Conservation (phyloP, 1,140 invertebrate species). For the Belonocnema kinseyi region DNA sequence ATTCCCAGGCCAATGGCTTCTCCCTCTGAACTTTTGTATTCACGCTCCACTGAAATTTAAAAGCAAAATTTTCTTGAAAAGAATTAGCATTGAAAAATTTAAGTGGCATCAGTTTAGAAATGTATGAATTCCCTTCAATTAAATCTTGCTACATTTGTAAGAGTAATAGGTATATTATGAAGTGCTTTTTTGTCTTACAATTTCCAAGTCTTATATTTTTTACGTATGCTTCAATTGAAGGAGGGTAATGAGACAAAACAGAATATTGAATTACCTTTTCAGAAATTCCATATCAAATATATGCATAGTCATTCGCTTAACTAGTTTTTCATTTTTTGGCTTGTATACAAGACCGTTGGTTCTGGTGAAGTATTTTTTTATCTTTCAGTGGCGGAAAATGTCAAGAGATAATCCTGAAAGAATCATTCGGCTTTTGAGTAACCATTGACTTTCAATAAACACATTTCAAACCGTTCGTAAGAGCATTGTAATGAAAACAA, state of each 20-base stretch:
- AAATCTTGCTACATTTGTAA: neutral
- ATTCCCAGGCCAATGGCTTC: neutral
- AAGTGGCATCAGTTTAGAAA: constrained; percentile 15
- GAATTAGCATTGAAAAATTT: constrained; percentile 29
- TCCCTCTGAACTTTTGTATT: constrained; percentile 16
- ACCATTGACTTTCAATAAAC: neutral
- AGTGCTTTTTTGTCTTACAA: too few relatives aligned
- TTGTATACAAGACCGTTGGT: neutral
- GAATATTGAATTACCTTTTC: neutral
- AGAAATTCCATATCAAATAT: neutral
- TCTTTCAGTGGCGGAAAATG: neutral
- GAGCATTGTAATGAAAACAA: neutral
- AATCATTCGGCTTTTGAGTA: neutral
- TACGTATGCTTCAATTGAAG: too few relatives aligned
- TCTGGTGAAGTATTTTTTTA: neutral
- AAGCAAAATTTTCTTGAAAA: constrained; percentile 18
- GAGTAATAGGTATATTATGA: neutral
- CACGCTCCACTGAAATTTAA: constrained; percentile 21
- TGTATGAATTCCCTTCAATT: constrained; percentile 16
- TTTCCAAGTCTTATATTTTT: too few relatives aligned
- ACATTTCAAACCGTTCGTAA: neutral
- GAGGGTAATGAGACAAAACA: neutral
- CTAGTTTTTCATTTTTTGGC: neutral
- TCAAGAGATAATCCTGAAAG: neutral
- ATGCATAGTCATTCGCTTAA: too few relatives aligned